Base-by-base conservation (phyloP, 2,888 invertebrate genomes). In the Masnerella sp. region DNA sequence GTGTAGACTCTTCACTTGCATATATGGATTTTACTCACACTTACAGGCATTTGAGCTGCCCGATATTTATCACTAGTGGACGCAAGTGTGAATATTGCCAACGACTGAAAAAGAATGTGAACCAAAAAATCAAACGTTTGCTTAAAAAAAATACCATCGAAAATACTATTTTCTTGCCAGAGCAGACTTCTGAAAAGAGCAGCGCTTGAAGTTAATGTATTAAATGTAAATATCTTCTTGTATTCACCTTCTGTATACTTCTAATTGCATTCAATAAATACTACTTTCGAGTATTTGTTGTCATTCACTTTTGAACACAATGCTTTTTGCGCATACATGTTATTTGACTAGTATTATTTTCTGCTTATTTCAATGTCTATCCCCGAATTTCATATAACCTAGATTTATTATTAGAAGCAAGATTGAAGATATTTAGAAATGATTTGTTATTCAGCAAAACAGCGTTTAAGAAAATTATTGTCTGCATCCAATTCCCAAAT, bases 401-500 rank as follows among this genome's bases (percentile, higher is more conserved):
- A n/a, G n/a, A n/a, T n/a, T n/a, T n/a, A n/a, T n/a, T n/a, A n/a
- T n/a, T n/a, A n/a, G n/a, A n/a, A n/a, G n/a, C n/a, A n/a, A n/a
- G n/a, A n/a, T n/a, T n/a, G n/a, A n/a, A n/a, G n/a, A n/a, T n/a
- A n/a, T n/a, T n/a, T n/a, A n/a, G n/a, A n/a, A n/a, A n/a, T n/a
- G n/a, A n/a, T n/a, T n/a, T n/a, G n/a, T 22, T 22, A 22, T 22
- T 22, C 82, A 92, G 91, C 81, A 89, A 89, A 80, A 92, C 92
- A 20, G 88, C 89, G 40, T 90, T 90, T 80, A 93, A 93, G 80
- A 89, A 90, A 75, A 81, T 94, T 62, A 89, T 91, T 15, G 90
- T 90, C 52, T 93, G 93, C 76, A 88, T 93, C 52, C 91, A 93
- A 82, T 94, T 93, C 84, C 91, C 93, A 0, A 83, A 88, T 32